Conservation (phyloP, 2,797 vertebrate species). For the Dallia pectoralis region DNA sequence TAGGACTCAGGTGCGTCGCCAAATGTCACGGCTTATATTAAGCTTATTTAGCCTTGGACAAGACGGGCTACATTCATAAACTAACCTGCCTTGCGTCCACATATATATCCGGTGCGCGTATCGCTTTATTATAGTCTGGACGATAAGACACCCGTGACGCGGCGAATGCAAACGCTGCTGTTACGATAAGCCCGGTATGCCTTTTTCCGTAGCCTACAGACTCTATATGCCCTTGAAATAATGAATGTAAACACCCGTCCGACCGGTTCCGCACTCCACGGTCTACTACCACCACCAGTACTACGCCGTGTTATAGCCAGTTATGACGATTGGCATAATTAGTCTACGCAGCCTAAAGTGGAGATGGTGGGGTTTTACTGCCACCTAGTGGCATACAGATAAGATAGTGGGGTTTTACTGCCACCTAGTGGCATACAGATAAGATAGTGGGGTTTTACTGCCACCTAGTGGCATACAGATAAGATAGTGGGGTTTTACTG, state of each 20-base stretch:
- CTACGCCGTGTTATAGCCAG: background rate
- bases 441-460: too few relatives aligned
- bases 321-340: constrained; percentile 9
- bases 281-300: constrained; percentile 27
- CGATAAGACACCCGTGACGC: background rate
- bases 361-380: constrained; percentile 7
- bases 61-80: constrained; percentile 47
- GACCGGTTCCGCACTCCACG: constrained; percentile 49
- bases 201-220: background rate
- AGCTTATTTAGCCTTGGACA: constrained; percentile 11
- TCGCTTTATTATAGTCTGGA: background rate
- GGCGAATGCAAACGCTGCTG: background rate
- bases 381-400: constrained; percentile 33
- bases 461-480: too few relatives aligned
- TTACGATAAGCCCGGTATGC: background rate
- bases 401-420: too few relatives aligned
- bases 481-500: too few relatives aligned
- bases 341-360: constrained; percentile 6
- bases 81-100: background rate
- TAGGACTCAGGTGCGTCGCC: constrained; percentile 41
- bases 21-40: background rate
- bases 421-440: too few relatives aligned
- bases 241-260: constrained; percentile 18
- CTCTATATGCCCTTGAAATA: constrained; percentile 60
- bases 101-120: background rate